These are phyloP conservation scores for Macroramphosus scolopax DNA, from an alignment of 2,797 vertebrate genomes.

Conservation along the genomic window DNA sequence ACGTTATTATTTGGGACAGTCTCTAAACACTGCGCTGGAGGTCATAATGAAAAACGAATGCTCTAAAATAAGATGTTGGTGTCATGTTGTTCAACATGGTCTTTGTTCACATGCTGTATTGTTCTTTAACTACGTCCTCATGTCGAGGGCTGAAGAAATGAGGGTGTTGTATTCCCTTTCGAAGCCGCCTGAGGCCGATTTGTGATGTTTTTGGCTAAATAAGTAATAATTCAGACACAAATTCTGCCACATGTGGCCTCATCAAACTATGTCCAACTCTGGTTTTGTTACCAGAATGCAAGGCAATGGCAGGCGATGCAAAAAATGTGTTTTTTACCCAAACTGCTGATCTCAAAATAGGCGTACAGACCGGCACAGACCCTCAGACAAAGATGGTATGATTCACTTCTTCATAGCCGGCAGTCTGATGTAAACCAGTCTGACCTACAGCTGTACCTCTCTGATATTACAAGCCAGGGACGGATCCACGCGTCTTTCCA, in stretches of 20 bases:
- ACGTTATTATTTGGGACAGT: not conserved
- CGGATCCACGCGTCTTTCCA: conserved; percentile 59
- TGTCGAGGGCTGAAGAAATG: not conserved
- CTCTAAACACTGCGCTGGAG: too few relatives aligned
- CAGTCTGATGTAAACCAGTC: conserved; percentile 65
- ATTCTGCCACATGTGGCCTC: not conserved
- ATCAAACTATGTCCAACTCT: too few relatives aligned
- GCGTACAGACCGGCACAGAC: conserved; percentile 15
- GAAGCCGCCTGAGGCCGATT: not conserved
- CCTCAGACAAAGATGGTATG: conserved; percentile 42
- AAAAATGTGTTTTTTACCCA: too few relatives aligned
- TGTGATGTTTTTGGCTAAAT: not conserved
- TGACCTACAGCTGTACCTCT: conserved; percentile 66
- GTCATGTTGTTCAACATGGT: not conserved
- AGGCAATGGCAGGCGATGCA: too few relatives aligned
- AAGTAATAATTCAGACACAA: not conserved
- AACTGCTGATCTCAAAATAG: conserved; percentile 26
- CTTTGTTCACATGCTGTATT: not conserved
- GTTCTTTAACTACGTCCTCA: not conserved
- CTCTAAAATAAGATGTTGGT: not conserved
- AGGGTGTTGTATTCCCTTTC: not conserved
- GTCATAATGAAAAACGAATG: too few relatives aligned
- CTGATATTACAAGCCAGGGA: conserved; percentile 63
- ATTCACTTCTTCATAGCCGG: conserved; percentile 40
- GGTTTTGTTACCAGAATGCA: too few relatives aligned